Conservation (phyloP, 2,888 invertebrate genomes). For the Acanthosepion lycidas region DNA sequence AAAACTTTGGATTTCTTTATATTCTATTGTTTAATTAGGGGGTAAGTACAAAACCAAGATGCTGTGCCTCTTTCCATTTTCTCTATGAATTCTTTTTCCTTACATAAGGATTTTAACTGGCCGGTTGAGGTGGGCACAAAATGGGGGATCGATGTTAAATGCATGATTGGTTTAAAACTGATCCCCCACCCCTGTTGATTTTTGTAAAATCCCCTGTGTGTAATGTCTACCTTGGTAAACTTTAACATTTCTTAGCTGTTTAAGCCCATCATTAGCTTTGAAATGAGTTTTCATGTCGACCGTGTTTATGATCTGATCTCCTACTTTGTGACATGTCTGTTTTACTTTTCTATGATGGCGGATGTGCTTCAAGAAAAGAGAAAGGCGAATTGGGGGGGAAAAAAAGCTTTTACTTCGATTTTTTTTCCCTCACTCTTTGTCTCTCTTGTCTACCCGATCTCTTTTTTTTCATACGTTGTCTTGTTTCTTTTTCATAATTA, state of each 20-base stretch:
- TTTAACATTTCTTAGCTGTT: too few species aligned
- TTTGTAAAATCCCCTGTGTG: too few species aligned
- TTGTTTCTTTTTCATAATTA: too few species aligned
- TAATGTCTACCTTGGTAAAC: too few species aligned
- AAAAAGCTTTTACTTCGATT: background rate
- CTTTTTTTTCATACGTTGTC: background rate
- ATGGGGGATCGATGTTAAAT: background rate
- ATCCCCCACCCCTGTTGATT: too few species aligned
- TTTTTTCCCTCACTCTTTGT: background rate
- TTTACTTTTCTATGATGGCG: conserved; percentile 38
- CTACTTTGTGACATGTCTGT: conserved; percentile 24
- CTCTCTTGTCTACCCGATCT: background rate
- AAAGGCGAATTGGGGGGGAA: background rate
- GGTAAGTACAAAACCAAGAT: conserved; percentile 37
- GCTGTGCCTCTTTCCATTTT: background rate
- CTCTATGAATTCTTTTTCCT: background rate
- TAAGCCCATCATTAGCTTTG: too few species aligned
- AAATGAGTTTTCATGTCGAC: too few species aligned
- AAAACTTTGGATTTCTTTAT: conserved; percentile 44
- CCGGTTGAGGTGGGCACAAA: conserved; percentile 3
- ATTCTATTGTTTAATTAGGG: conserved; percentile 42
- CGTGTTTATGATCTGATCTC: background rate
- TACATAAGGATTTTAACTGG: background rate
- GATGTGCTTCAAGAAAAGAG: background rate
- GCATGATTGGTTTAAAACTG: background rate